Percentiles rank a stretch among this genome's conserved stretches.
Conservation (phyloP, 2,888 invertebrate genomes). For the Formica aserva region DNA sequence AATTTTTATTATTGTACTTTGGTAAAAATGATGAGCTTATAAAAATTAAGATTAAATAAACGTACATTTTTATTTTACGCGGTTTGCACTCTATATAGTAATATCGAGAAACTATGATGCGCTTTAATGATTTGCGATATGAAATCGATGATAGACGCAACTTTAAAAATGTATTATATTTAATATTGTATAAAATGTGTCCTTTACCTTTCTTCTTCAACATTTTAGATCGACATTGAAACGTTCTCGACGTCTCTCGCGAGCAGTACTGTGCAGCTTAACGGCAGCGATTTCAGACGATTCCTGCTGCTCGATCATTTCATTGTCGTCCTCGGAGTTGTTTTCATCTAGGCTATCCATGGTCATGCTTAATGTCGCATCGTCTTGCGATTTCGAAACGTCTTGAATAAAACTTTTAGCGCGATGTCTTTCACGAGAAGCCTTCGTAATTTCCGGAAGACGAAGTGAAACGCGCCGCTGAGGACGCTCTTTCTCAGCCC, state of each 20-base stretch:
- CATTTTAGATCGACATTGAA: conserved; percentile 7
- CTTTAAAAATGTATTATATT: not conserved
- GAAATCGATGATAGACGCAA: not conserved
- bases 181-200: not conserved
- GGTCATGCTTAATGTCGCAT: conserved; percentile 20
- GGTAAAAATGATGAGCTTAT: not conserved
- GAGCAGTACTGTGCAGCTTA: not conserved
- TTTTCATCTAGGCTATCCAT: not conserved
- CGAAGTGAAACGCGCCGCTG: not conserved
- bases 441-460: not conserved
- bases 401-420: not conserved
- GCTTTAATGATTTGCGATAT: not conserved
- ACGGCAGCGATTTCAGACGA: not conserved
- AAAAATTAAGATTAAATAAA: not conserved
- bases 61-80: not conserved
- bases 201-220: not conserved
- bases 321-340: not conserved
- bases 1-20: not conserved
- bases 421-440: conserved; percentile 38
- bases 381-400: not conserved
- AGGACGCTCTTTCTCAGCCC: not conserved
- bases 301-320: not conserved
- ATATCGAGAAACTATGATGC: not conserved
- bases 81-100: not conserved
- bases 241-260: conserved; percentile 5